Percentiles rank a stretch among this genome's conserved stretches.
Conservation (phyloP, 2,797 vertebrate species). For the Melopsittacus undulatus region DNA sequence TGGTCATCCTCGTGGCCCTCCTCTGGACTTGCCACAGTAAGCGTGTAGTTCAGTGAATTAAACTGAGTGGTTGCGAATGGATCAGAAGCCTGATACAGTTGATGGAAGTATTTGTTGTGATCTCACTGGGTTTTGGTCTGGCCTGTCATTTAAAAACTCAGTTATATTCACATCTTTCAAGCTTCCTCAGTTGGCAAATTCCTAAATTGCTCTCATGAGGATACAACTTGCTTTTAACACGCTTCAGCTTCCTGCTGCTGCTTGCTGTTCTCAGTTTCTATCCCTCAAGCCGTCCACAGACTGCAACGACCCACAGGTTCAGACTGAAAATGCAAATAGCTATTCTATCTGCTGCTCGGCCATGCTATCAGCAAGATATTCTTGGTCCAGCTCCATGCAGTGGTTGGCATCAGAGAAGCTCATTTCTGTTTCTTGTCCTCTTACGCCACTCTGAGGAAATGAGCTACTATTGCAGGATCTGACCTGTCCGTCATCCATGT, state of each 20-base stretch:
- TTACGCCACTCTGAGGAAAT: constrained; percentile 23
- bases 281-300: neutral
- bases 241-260: neutral
- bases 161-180: neutral
- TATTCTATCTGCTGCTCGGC: neutral
- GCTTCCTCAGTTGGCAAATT: neutral
- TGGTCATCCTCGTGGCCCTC: too few relatives aligned
- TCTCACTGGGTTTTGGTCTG: neutral
- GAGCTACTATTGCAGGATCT: neutral
- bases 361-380: neutral
- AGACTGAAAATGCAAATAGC: neutral
- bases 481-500: neutral
- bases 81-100: neutral
- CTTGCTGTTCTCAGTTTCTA: neutral
- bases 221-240: neutral
- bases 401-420: neutral
- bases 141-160: neutral
- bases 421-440: neutral
- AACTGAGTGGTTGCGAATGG: rapidly evolving
- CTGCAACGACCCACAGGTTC: neutral
- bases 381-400: neutral
- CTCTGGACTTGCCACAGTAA: neutral
- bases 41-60: neutral
- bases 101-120: neutral
- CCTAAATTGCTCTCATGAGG: neutral